Percentiles rank a stretch among this genome's conserved stretches.
phyloP scores from a whole-genome alignment of 2,113 vertebrate genomes.

The Chionis minor region DNA sequence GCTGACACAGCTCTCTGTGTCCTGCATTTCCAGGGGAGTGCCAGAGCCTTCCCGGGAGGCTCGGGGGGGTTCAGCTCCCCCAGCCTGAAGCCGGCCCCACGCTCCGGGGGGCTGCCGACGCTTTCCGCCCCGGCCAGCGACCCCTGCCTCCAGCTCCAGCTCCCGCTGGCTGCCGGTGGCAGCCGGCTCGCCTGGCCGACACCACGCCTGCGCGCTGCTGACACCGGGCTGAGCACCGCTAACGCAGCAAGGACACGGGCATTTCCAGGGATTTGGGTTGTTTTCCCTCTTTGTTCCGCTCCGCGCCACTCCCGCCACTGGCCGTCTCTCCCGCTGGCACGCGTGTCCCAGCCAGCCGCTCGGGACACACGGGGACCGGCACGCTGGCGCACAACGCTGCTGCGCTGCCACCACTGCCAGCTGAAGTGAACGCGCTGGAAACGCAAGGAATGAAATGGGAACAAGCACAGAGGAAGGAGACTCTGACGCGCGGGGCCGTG shows the following conservation, averaged over 20 bases:
- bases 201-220: background rate
- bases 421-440: background rate
- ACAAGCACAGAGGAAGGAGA: no score
- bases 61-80: background rate
- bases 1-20: background rate
- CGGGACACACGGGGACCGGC: background rate
- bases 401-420: accelerated
- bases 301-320: accelerated
- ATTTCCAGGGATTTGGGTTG: background rate
- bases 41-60: background rate
- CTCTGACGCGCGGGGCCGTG: accelerated
- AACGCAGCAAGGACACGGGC: background rate
- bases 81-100: accelerated
- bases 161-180: background rate
- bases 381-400: accelerated
- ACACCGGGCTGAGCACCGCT: background rate
- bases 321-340: no score
- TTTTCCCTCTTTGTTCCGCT: background rate
- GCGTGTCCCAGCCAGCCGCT: background rate
- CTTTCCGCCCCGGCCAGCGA: accelerated
- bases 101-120: accelerated
- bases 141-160: background rate
- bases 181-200: background rate
- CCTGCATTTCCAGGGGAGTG: background rate
- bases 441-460: background rate